Evolutionary conservation across 1,140 invertebrate species (phyloP).

Genomic region (Drosophila virilis): DNA sequence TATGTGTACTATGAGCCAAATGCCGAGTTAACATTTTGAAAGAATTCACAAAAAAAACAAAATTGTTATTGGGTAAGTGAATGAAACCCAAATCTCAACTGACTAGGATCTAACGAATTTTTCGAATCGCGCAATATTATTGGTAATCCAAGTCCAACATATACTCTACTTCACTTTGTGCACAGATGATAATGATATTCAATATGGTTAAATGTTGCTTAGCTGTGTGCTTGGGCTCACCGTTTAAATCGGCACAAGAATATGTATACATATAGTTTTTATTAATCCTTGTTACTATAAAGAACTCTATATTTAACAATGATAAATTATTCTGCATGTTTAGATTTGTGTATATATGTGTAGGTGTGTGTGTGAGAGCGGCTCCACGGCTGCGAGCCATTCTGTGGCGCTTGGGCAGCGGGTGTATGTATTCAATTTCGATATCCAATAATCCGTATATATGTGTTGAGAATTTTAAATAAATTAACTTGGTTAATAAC

Average conservation of each 20-base stretch:
- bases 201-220: too few relatives aligned
- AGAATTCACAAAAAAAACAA: too few relatives aligned
- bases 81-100: too few relatives aligned
- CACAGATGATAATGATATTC: too few relatives aligned
- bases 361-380: conserved; percentile 31
- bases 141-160: too few relatives aligned
- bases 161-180: too few relatives aligned
- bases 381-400: conserved; percentile 23
- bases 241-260: conserved; percentile 6
- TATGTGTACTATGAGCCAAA: too few relatives aligned
- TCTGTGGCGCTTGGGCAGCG: conserved; percentile 52
- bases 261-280: conserved; percentile 64
- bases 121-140: too few relatives aligned
- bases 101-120: too few relatives aligned
- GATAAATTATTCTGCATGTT: conserved; percentile 69
- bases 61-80: too few relatives aligned
- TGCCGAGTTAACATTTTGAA: too few relatives aligned
- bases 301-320: conserved; percentile 76
- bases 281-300: conserved; percentile 63
- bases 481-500: conserved; percentile 82
- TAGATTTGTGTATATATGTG: conserved; percentile 38
- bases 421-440: conserved; percentile 47
- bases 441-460: conserved; percentile 60
- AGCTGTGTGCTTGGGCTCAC: too few relatives aligned
- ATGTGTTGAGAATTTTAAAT: conserved; percentile 52